Evolutionary conservation across 2,113 vertebrate genomes (phyloP).

Genomic region (Pycnonotus jocosus): DNA sequence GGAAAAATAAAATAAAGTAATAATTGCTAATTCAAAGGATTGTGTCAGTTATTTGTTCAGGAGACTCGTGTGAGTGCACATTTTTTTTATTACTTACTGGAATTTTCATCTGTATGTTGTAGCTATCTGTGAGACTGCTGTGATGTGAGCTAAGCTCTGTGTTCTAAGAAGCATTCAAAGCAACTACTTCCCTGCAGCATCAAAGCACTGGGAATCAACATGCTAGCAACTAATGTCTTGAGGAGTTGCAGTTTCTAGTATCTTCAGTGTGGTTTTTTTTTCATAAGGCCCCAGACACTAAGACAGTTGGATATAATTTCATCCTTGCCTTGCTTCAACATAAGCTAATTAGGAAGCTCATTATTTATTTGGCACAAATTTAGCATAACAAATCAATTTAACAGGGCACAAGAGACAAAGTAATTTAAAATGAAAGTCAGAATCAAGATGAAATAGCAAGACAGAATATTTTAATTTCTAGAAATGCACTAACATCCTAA

Average conservation of each 20-base stretch:
- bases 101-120: neutral
- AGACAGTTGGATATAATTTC: slow-evolving; percentile 59
- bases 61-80: neutral
- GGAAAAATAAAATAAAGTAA: neutral
- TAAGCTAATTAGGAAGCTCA: slow-evolving; percentile 69
- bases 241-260: slow-evolving; percentile 1
- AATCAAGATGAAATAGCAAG: slow-evolving; percentile 55
- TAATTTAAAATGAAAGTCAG: slow-evolving; percentile 63
- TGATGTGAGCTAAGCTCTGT: neutral
- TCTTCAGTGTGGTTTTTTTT: neutral
- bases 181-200: neutral
- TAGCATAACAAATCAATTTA: slow-evolving; percentile 71
- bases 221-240: slow-evolving; percentile 11
- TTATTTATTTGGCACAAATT: slow-evolving; percentile 76
- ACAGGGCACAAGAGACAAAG: slow-evolving; percentile 52
- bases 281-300: neutral
- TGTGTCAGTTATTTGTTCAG: neutral
- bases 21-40: neutral
- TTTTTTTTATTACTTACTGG: neutral
- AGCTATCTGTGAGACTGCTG: neutral
- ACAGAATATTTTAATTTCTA: slow-evolving; percentile 42
- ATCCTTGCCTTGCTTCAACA: slow-evolving; percentile 59
- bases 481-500: neutral
- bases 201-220: slow-evolving; percentile 38
- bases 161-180: neutral